Percentiles rank a stretch among this genome's conserved stretches.
Conservation (phyloP, 2,797 vertebrate species). For the Notamacropus eugenii region DNA sequence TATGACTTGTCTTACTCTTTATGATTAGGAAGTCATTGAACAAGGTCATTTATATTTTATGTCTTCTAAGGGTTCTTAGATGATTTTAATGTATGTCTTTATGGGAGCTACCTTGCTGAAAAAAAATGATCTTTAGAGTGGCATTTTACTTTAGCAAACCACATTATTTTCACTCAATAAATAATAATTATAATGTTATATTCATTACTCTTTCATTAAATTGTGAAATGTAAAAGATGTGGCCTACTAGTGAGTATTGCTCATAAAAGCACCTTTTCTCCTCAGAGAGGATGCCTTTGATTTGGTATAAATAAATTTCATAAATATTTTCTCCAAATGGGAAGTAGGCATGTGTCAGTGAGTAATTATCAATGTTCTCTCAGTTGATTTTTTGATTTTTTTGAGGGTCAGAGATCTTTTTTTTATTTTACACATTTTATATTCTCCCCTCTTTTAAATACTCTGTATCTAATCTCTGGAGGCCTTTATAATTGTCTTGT, state of each 20-base stretch:
- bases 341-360: not conserved
- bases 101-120: not conserved
- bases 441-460: not conserved
- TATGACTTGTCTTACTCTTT: not conserved
- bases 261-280: not conserved
- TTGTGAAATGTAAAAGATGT: not conserved
- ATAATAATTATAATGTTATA: not conserved
- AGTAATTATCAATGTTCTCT: not conserved
- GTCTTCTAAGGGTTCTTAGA: not conserved
- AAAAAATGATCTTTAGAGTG: not conserved
- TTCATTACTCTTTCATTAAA: not conserved
- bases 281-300: not conserved
- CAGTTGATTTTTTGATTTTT: not conserved
- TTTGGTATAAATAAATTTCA: not conserved
- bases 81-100: not conserved
- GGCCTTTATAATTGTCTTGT: not conserved
- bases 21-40: not conserved
- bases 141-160: not conserved
- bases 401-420: not conserved
- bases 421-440: not conserved
- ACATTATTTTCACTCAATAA: not conserved
- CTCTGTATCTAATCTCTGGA: not conserved
- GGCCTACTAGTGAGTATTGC: not conserved
- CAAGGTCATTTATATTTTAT: not conserved
- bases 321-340: not conserved